These are phyloP conservation scores for Tonatia bakeri DNA, from an alignment of 2,113 vertebrate species.

Conservation along the genomic window DNA sequence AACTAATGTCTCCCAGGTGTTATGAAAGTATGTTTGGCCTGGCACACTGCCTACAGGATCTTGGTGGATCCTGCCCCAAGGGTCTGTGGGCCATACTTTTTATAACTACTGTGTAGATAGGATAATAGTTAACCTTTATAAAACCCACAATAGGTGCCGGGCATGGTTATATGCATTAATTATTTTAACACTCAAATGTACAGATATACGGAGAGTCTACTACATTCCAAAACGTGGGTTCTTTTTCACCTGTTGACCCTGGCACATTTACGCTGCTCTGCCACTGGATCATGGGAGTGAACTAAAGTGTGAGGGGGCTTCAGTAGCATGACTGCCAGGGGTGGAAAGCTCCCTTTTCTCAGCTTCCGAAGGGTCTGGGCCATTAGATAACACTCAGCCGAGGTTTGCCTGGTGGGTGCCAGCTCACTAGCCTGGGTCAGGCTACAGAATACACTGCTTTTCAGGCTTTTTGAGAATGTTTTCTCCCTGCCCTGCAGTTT, in stretches of 20 bases:
- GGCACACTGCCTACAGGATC: background rate
- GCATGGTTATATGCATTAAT: background rate
- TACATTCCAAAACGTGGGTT: background rate
- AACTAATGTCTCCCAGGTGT: background rate
- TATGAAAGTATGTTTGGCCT: background rate
- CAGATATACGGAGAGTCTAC: background rate
- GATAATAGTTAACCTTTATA: background rate
- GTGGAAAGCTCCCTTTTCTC: background rate
- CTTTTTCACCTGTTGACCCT: background rate
- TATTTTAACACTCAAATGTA: background rate
- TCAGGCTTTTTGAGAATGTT: background rate
- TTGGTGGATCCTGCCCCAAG: background rate
- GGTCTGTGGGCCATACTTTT: background rate
- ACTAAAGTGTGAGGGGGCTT: background rate
- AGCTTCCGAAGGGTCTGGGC: background rate
- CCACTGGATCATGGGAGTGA: background rate
- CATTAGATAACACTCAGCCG: background rate
- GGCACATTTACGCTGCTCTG: background rate
- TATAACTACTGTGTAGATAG: background rate
- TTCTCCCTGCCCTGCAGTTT: background rate
- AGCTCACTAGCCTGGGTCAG: background rate
- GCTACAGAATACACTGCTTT: background rate
- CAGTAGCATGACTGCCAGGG: background rate
- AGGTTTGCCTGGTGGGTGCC: background rate
- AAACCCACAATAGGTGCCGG: background rate